Conservation (phyloP, 2,113 vertebrate species). For the Gallinago undulata region DNA sequence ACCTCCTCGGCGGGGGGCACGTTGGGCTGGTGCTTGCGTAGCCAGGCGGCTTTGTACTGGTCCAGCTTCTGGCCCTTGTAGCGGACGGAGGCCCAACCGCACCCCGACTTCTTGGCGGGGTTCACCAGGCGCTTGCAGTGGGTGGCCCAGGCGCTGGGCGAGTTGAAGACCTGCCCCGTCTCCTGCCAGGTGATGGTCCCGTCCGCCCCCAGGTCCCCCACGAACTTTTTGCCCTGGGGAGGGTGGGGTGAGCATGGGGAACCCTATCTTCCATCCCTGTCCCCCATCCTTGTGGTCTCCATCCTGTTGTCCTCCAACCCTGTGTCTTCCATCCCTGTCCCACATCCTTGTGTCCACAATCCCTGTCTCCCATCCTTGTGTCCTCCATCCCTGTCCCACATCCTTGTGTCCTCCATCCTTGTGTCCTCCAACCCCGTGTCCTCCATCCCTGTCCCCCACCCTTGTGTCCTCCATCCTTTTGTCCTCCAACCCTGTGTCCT, state of each 20-base stretch:
- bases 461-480: too few relatives aligned
- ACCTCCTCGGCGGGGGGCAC: constrained; percentile 85
- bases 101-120: constrained; percentile 95
- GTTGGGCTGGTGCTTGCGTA: constrained; percentile 86
- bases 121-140: constrained; percentile 97
- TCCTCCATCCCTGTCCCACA: background rate
- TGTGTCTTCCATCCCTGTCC: background rate
- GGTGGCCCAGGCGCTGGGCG: constrained; percentile 97
- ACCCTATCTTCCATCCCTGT: fast-evolving
- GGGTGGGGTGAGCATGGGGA: fast-evolving
- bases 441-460: background rate
- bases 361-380: too few relatives aligned
- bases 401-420: too few relatives aligned
- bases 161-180: constrained; percentile 94
- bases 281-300: background rate
- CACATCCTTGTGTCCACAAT: too few relatives aligned
- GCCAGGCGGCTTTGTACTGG: constrained; percentile 95
- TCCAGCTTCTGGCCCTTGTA: constrained; percentile 96
- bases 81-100: constrained; percentile 95
- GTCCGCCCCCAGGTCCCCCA: constrained; percentile 89
- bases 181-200: constrained; percentile 97
- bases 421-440: too few relatives aligned
- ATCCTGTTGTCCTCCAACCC: too few relatives aligned
- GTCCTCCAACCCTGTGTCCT: too few relatives aligned
- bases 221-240: constrained; percentile 91